Evolutionary conservation across 2,113 vertebrate genomes (phyloP).

Genomic region (Leptocoma aspasia): DNA sequence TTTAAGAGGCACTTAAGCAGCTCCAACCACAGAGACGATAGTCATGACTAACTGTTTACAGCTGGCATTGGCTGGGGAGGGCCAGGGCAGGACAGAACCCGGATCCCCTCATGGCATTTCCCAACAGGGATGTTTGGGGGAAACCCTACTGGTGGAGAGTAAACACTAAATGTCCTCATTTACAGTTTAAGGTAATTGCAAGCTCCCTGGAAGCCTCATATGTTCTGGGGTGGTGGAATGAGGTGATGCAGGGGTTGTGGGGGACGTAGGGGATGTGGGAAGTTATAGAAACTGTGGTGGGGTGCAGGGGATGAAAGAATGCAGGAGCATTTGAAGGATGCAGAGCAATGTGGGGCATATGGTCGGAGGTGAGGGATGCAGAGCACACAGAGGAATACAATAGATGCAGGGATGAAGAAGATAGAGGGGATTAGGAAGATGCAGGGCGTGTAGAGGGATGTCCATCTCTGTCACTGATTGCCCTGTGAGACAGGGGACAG

Average conservation of each 20-base stretch:
- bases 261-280: not conserved
- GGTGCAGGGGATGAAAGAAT: not conserved
- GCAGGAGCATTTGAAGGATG: not conserved
- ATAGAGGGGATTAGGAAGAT: not conserved
- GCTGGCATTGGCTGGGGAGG: rapidly evolving
- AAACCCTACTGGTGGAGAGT: not conserved
- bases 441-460: not conserved
- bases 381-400: no score
- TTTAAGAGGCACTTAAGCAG: constrained; percentile 17
- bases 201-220: rapidly evolving
- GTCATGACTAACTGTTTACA: not conserved
- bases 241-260: not conserved
- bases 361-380: not conserved
- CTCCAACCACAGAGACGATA: not conserved
- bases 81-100: not conserved
- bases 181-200: not conserved
- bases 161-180: not conserved
- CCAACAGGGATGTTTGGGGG: not conserved
- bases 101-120: rapidly evolving
- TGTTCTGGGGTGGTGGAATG: not conserved
- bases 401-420: not conserved
- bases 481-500: no score
- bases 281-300: not conserved
- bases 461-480: no score
- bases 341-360: not conserved